Percentiles rank a stretch among this genome's conserved stretches.
These are phyloP conservation scores for Dasyornis broadbenti DNA, from an alignment of 2,113 vertebrate species.

Conservation along the genomic window DNA sequence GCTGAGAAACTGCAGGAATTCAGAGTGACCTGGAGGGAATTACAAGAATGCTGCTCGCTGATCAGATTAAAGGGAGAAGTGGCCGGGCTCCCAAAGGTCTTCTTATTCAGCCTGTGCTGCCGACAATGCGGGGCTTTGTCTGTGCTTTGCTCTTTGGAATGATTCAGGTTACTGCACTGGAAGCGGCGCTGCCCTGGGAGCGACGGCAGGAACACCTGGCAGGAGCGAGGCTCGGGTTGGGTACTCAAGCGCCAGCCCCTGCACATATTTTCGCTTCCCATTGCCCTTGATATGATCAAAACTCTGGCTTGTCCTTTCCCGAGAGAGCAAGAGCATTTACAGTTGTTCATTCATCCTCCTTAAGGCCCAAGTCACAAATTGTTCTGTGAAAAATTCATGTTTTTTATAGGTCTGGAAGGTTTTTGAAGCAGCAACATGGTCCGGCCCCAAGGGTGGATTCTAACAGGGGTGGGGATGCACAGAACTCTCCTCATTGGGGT, in stretches of 20 bases:
- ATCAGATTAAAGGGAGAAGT: constrained; percentile 64
- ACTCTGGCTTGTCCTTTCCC: background rate
- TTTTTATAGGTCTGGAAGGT: background rate
- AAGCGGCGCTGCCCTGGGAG: background rate
- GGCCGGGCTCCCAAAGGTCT: constrained; percentile 54
- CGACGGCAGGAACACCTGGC: background rate
- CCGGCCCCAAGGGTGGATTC: background rate
- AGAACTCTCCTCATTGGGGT: background rate
- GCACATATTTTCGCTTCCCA: background rate
- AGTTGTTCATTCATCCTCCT: background rate
- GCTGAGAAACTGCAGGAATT: constrained; percentile 67
- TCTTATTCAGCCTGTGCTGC: constrained; percentile 47
- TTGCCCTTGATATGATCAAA: background rate
- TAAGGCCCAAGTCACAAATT: background rate
- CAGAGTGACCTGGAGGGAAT: constrained; percentile 51
- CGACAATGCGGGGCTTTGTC: constrained; percentile 65
- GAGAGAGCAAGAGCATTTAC: background rate
- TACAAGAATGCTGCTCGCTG: constrained; percentile 63
- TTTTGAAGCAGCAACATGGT: background rate
- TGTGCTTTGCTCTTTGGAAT: background rate
- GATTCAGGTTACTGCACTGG: constrained; percentile 37
- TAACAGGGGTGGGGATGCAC: background rate
- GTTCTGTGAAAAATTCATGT: rapidly evolving
- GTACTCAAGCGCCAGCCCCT: background rate
- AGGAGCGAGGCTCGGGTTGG: background rate